Evolutionary conservation across 2,113 vertebrate species (phyloP).

Genomic region (Gallinago undulata): DNA sequence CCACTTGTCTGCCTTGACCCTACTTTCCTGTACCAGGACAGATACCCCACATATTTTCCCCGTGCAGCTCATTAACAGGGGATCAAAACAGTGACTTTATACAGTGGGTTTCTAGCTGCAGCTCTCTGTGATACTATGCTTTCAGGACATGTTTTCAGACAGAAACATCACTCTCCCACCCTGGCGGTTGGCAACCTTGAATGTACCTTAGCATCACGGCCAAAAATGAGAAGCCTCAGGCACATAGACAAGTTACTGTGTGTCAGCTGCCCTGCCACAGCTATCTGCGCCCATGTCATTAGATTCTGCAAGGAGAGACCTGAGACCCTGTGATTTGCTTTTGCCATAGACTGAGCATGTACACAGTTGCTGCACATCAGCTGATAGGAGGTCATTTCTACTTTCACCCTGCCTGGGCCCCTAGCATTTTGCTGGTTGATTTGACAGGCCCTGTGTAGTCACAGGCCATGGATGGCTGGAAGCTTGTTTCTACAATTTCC

Average conservation of each 20-base stretch:
- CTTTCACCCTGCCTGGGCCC: not conserved
- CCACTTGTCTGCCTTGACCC: not conserved
- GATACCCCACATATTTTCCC: not conserved
- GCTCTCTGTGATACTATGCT: not conserved
- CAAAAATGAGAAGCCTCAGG: not conserved
- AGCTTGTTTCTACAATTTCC: conserved; percentile 29
- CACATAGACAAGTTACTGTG: not conserved
- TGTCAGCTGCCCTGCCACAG: not conserved
- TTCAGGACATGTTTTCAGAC: not conserved
- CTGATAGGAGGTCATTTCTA: not conserved
- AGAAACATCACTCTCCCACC: not conserved
- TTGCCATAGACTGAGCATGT: not conserved
- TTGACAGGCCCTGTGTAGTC: not conserved
- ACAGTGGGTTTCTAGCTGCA: not conserved
- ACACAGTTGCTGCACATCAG: not conserved
- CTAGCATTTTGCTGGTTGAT: not conserved
- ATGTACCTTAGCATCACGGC: not conserved
- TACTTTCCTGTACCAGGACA: not conserved
- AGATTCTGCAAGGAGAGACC: not conserved
- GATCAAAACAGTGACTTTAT: not conserved
- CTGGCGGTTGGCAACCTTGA: not conserved
- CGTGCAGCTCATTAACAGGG: not conserved
- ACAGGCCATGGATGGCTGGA: not conserved
- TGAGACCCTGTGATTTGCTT: not conserved
- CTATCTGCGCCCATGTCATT: not conserved